These are phyloP conservation scores for Subacronicta megacephala DNA, from an alignment of 2,888 invertebrate species.

Conservation along the genomic window DNA sequence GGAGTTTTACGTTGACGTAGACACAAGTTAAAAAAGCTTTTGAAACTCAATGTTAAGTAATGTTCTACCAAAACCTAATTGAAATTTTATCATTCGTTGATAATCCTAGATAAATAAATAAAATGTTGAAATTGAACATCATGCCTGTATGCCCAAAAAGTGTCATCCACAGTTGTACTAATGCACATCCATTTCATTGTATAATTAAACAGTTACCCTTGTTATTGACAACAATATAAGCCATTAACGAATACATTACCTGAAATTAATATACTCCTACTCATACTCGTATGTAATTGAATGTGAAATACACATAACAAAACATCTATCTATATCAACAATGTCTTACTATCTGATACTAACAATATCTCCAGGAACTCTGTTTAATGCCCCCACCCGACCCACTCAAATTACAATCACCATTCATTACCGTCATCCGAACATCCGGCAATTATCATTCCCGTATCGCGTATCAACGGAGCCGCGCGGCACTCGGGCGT, in stretches of 20 bases:
- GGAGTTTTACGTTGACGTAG: too few species aligned
- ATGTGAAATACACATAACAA: not conserved
- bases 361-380: constrained; percentile 8
- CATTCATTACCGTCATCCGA: constrained; percentile 22
- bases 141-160: too few species aligned
- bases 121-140: too few species aligned
- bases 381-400: not conserved
- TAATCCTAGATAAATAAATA: too few species aligned
- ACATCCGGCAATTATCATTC: constrained; percentile 13
- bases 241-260: not conserved
- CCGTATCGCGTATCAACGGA: constrained; percentile 34
- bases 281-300: constrained; percentile 3
- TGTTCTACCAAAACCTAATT: too few species aligned
- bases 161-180: too few species aligned
- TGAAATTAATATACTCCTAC: not conserved
- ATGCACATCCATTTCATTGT: too few species aligned
- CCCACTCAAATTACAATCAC: constrained; percentile 29
- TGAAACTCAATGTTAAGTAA: too few species aligned
- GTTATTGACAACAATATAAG: not conserved
- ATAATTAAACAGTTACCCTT: too few species aligned
- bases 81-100: too few species aligned
- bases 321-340: not conserved
- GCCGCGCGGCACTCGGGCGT: constrained; percentile 49
- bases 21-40: too few species aligned
- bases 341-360: constrained; percentile 5